phyloP scores from a whole-genome alignment of 2,888 invertebrate species.

The Pediacus dermestoides region DNA sequence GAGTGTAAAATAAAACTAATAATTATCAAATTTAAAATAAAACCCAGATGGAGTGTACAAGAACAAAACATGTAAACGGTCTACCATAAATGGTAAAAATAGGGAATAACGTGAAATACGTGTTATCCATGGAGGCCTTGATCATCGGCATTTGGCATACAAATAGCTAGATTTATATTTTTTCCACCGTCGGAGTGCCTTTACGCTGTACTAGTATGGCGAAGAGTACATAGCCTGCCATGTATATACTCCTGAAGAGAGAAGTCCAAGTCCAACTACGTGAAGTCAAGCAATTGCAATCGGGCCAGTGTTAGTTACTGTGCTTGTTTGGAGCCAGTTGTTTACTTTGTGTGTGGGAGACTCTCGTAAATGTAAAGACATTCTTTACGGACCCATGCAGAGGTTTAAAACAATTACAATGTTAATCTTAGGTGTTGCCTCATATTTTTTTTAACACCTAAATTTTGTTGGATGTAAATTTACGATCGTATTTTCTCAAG shows the following conservation, averaged over 20 bases:
- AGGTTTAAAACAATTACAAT: constrained; percentile 28
- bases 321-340: constrained; percentile 40
- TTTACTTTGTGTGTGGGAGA: constrained; percentile 45
- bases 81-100: constrained; percentile 40
- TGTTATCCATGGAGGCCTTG: constrained; percentile 40
- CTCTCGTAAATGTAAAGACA: constrained; percentile 34
- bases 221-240: constrained; percentile 13
- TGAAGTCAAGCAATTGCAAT: constrained; percentile 23
- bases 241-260: constrained; percentile 14
- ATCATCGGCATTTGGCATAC: constrained; percentile 42
- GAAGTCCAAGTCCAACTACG: constrained; percentile 19
- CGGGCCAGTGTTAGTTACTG: constrained; percentile 36
- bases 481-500: too few relatives aligned
- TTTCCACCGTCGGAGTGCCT: constrained; percentile 26
- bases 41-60: constrained; percentile 17
- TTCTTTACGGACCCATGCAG: constrained; percentile 31
- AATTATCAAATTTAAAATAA: constrained; percentile 18
- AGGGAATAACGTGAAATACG: constrained; percentile 40
- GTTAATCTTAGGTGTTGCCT: constrained; percentile 17
- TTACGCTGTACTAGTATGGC: constrained; percentile 22
- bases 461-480: too few relatives aligned
- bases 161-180: constrained; percentile 42
- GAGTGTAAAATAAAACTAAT: constrained; percentile 20
- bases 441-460: too few relatives aligned
- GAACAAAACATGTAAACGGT: constrained; percentile 31